These are phyloP conservation scores for Fragum whitleyi DNA, from an alignment of 2,888 invertebrate genomes.

Conservation along the genomic window DNA sequence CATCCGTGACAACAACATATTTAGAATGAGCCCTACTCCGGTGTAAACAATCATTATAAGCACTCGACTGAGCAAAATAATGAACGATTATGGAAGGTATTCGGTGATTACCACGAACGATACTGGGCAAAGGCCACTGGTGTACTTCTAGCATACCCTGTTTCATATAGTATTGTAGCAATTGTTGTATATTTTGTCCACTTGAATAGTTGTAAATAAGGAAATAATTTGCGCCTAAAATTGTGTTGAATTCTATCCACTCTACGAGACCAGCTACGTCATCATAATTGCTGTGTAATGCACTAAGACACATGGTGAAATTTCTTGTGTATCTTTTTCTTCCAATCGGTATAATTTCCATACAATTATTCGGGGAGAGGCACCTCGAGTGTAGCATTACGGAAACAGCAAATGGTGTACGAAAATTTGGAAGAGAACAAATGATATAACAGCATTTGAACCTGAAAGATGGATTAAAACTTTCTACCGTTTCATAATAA, in stretches of 20 bases:
- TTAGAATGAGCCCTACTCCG: slow-evolving; percentile 6
- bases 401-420: slow-evolving; percentile 2
- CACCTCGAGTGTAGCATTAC: background rate
- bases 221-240: slow-evolving; percentile 21
- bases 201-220: slow-evolving; percentile 11
- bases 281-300: background rate
- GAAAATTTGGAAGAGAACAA: background rate
- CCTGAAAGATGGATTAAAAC: slow-evolving; percentile 2
- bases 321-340: background rate
- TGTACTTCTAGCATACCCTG: background rate
- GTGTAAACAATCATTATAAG: slow-evolving; percentile 18
- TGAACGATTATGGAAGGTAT: background rate
- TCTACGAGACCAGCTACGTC: slow-evolving; percentile 10
- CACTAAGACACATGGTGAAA: background rate
- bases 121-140: slow-evolving; percentile 16
- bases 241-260: slow-evolving; percentile 19
- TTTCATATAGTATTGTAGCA: slow-evolving; percentile 2
- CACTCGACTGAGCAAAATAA: slow-evolving; percentile 12
- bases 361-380: background rate
- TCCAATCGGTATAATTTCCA: background rate
- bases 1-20: slow-evolving; percentile 13
- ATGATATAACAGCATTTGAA: slow-evolving; percentile 8
- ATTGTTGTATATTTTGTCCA: background rate
- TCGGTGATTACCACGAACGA: background rate
- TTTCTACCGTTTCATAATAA: no score